phyloP scores from a whole-genome alignment of 2,888 invertebrate genomes.

The Papilio protenor region DNA sequence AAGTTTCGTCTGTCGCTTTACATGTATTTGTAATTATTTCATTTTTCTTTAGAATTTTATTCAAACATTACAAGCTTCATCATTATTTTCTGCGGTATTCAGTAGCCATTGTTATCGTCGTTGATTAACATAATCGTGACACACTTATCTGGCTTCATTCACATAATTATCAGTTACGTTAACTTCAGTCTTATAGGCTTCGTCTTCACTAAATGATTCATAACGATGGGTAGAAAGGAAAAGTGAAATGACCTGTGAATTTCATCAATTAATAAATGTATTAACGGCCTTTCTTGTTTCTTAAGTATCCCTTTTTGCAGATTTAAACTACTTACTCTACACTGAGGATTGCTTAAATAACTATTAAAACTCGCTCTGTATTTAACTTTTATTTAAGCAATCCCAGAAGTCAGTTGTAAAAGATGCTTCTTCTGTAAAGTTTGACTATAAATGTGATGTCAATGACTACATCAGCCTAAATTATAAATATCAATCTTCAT shows the following conservation, averaged over 20 bases:
- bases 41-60: neutral
- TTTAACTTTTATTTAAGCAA: no score
- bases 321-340: neutral
- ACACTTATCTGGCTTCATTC: slow-evolving; percentile 15
- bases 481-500: slow-evolving; percentile 14
- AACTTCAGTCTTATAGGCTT: neutral
- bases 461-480: slow-evolving; percentile 23
- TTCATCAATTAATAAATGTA: neutral
- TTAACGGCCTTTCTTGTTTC: neutral
- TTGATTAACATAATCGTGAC: slow-evolving; percentile 20
- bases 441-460: slow-evolving; percentile 16
- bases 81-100: slow-evolving; percentile 3
- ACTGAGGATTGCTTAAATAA: neutral
- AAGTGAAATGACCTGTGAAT: neutral
- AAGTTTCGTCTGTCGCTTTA: slow-evolving; percentile 11
- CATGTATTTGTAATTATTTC: neutral
- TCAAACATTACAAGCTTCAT: neutral
- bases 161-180: neutral
- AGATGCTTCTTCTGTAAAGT: neutral
- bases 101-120: slow-evolving; percentile 14
- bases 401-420: neutral
- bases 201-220: neutral
- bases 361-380: neutral
- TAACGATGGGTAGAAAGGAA: no score
- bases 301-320: no score